phyloP scores from a whole-genome alignment of 2,113 vertebrate species.

The Malurus melanocephalus region DNA sequence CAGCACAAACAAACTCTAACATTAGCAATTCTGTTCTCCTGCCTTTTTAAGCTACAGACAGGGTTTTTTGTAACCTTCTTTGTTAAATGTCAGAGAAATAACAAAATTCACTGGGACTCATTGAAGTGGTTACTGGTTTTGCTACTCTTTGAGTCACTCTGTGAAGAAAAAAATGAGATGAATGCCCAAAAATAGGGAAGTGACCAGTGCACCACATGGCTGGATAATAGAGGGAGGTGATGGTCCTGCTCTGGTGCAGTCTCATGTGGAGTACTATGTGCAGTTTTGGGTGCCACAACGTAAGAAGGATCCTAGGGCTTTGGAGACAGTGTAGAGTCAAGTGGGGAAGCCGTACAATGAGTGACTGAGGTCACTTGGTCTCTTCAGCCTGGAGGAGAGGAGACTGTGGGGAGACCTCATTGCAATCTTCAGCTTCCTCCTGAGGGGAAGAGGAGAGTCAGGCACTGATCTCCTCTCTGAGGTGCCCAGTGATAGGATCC shows the following conservation, averaged over 20 bases:
- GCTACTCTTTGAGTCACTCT: background rate
- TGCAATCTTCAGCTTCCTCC: background rate
- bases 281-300: background rate
- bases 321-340: background rate
- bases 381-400: background rate
- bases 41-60: background rate
- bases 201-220: background rate
- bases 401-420: background rate
- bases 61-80: background rate
- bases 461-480: background rate
- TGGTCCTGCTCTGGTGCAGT: background rate
- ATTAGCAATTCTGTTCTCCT: background rate
- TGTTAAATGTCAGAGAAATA: background rate
- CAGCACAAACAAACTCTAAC: background rate
- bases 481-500: rapidly evolving
- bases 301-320: background rate
- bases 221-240: background rate
- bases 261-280: background rate
- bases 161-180: background rate
- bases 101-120: background rate
- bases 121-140: background rate
- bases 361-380: background rate
- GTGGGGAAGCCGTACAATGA: background rate
- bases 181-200: background rate
- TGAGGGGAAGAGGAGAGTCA: background rate